Evolutionary conservation across 2,888 invertebrate species (phyloP), one percentile per base, ranked within the genome.

Genomic region (Lampropteryx suffumata): DNA sequence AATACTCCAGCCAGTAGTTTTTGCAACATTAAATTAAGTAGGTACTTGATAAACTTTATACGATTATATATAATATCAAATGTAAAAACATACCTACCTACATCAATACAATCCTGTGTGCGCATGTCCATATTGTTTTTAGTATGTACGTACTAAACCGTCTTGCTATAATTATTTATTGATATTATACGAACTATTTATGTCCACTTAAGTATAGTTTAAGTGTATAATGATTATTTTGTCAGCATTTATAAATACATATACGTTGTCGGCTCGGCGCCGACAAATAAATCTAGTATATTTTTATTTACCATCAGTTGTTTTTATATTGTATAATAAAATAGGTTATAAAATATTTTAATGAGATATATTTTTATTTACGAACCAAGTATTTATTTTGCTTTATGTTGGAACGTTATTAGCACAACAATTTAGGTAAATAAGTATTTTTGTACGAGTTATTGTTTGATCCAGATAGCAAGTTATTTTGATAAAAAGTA

Each of bases 381-480:
- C 33, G n/a, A n/a, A n/a, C n/a, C n/a, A n/a, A n/a, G n/a, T n/a
- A n/a, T n/a, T n/a, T n/a, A n/a, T n/a, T 39, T 48, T 41, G 35
- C 35, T 26, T 30, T 36, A 41, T 50, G 27, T 47, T 40, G n/a
- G 10, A 34, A n/a, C n/a, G 46, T 51, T 42, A 7, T 34, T 28
- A 54, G 55, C 57, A 52, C 57, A 52, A 52, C 55, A 52, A 50
- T 53, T 57, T 29, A 32, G 7, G 30, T 47, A 43, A 10, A 14
- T 34, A 35, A 27, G 17, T 39, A 44, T 50, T 48, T 40, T 53
- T 51, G 48, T 48, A 53, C 36, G 36, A 41, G 27, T 21, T 39
- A 43, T 29, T 28, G 5, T 27, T 42, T 28, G 32, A 41, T 42
- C 30, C 14, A 10, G 26, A 29, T 48, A 10, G 21, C 13, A 27